Evolutionary conservation across 2,797 vertebrate species (phyloP).

Genomic region (Catostomus latipinnis): DNA sequence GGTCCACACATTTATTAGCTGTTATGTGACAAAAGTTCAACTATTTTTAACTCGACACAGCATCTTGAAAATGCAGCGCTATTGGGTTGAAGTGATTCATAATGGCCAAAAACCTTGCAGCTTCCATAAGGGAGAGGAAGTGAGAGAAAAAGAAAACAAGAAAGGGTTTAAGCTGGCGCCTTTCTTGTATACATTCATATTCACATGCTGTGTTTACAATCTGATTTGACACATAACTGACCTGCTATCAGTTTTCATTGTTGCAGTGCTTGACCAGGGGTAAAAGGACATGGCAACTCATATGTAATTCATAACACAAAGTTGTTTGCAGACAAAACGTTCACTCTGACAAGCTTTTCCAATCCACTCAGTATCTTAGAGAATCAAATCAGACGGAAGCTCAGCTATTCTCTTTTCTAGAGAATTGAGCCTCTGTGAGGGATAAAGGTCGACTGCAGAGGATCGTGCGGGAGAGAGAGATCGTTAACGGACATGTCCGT

Average conservation of each 20-base stretch:
- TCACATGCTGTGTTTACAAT: slow-evolving; percentile 15
- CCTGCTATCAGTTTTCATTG: slow-evolving; percentile 37
- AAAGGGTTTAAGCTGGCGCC: not conserved
- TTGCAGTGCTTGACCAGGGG: slow-evolving; percentile 20
- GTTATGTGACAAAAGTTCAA: too few species aligned
- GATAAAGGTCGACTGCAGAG: not conserved
- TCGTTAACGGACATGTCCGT: too few species aligned
- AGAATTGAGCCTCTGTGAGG: slow-evolving; percentile 37
- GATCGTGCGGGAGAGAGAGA: too few species aligned
- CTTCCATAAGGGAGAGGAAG: not conserved
- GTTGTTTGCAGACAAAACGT: slow-evolving; percentile 14
- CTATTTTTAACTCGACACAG: too few species aligned
- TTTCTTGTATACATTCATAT: slow-evolving; percentile 29
- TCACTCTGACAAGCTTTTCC: slow-evolving; percentile 20
- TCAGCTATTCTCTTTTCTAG: slow-evolving; percentile 25
- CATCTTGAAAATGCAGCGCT: too few species aligned
- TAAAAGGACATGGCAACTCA: slow-evolving; percentile 30
- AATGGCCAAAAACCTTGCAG: not conserved
- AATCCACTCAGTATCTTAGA: slow-evolving; percentile 7
- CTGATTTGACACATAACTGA: slow-evolving; percentile 1
- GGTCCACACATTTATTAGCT: too few species aligned
- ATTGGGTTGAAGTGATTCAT: too few species aligned
- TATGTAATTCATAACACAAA: slow-evolving; percentile 37
- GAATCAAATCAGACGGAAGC: slow-evolving; percentile 16
- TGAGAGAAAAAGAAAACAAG: too few species aligned